Percentiles rank a stretch among this genome's conserved stretches.
phyloP scores from a whole-genome alignment of 2,888 invertebrate genomes.

The Molorchus minor region DNA sequence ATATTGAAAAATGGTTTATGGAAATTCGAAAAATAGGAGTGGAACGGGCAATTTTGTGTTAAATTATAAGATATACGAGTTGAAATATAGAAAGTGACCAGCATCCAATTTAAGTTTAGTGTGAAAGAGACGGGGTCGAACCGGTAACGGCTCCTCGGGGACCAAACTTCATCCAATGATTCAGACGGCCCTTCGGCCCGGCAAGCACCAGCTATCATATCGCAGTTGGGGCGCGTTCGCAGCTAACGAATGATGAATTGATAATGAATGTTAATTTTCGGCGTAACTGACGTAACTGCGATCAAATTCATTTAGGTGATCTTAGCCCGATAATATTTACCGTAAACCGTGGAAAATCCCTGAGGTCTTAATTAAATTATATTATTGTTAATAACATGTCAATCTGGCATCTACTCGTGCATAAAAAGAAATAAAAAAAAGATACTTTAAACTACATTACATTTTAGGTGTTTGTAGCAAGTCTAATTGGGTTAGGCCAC shows the following conservation, averaged over 20 bases:
- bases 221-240: slow-evolving; percentile 43
- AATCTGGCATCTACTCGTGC: too few relatives aligned
- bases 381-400: too few relatives aligned
- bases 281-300: slow-evolving; percentile 55
- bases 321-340: slow-evolving; percentile 18
- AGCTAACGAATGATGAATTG: slow-evolving; percentile 50
- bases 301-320: slow-evolving; percentile 52
- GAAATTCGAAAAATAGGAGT: slow-evolving; percentile 36
- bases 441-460: too few relatives aligned
- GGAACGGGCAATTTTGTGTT: slow-evolving; percentile 43
- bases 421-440: too few relatives aligned
- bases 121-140: slow-evolving; percentile 61
- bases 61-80: slow-evolving; percentile 62
- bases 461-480: too few relatives aligned
- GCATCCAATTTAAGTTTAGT: slow-evolving; percentile 64
- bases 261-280: slow-evolving; percentile 59
- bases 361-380: slow-evolving; percentile 27
- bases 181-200: slow-evolving; percentile 50
- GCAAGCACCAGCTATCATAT: slow-evolving; percentile 57
- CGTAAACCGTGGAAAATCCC: slow-evolving; percentile 24
- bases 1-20: slow-evolving; percentile 34
- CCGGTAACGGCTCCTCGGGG: slow-evolving; percentile 61
- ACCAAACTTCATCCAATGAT: slow-evolving; percentile 62
- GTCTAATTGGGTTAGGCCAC: too few relatives aligned
- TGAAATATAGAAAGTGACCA: slow-evolving; percentile 65